Evolutionary conservation across 2,797 vertebrate genomes (phyloP).

Genomic region (Hippopotamyrus pictus): DNA sequence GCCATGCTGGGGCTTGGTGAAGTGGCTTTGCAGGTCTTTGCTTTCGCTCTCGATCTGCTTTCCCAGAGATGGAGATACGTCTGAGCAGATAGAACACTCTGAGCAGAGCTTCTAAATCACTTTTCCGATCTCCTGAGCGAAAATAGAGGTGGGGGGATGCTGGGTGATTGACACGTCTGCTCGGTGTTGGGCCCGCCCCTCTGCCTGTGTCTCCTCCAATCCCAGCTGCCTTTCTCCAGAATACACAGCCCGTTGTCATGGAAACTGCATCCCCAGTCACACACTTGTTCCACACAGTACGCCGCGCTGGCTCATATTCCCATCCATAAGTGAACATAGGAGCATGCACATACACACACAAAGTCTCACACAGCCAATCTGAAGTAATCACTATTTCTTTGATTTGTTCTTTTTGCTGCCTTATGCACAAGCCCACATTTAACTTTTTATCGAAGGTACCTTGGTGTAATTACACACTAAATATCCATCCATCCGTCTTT

Average conservation of each 20-base stretch:
- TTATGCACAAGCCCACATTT: neutral
- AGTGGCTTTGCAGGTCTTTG: neutral
- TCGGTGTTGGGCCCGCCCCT: constrained; percentile 1
- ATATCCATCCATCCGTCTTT: neutral
- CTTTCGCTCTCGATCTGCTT: neutral
- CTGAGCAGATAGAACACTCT: constrained; percentile 1
- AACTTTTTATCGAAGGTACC: neutral
- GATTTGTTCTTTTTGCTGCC: neutral
- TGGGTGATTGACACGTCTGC: constrained; percentile 67
- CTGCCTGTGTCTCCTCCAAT: constrained; percentile 53
- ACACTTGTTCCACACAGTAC: constrained; percentile 61
- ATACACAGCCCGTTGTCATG: constrained; percentile 67
- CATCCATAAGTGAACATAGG: neutral
- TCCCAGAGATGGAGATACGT: constrained; percentile 3
- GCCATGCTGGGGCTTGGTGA: constrained; percentile 51
- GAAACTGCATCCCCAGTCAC: constrained; percentile 61
- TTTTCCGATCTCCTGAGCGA: constrained; percentile 36
- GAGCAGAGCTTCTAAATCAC: constrained; percentile 22
- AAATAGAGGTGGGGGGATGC: constrained; percentile 46
- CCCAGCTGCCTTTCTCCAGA: constrained; percentile 69
- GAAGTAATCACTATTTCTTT: neutral
- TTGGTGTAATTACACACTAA: neutral
- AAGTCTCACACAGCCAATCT: neutral
- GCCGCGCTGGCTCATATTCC: constrained; percentile 18
- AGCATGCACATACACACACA: neutral